phyloP scores from a whole-genome alignment of 1,140 invertebrate genomes.

The Chelonus insularis region DNA sequence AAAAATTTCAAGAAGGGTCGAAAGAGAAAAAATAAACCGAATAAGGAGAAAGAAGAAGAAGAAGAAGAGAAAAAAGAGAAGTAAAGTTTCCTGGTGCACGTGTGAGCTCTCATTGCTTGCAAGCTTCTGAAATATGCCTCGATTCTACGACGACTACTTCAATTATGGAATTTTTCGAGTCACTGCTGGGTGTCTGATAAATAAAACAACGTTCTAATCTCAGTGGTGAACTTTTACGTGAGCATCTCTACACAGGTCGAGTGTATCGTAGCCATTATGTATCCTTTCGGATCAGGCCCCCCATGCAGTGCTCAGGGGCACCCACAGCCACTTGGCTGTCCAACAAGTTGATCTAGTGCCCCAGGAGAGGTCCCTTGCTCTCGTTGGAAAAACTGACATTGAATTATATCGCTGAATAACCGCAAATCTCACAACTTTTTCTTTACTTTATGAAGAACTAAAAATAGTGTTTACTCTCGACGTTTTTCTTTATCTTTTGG shows the following conservation, averaged over 20 bases:
- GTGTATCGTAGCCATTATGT: conserved; percentile 1
- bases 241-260: neutral
- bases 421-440: conserved; percentile 14
- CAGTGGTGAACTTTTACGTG: conserved; percentile 20
- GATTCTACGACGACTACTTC: neutral
- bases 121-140: neutral
- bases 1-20: neutral
- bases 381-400: conserved; percentile 39
- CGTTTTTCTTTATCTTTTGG: neutral
- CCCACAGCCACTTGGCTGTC: conserved; percentile 38
- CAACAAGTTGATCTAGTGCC: conserved; percentile 47
- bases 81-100: neutral
- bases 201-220: conserved; percentile 49
- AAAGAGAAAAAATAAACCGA: neutral
- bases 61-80: conserved; percentile 3
- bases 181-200: conserved; percentile 33
- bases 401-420: conserved; percentile 44
- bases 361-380: conserved; percentile 36
- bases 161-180: neutral
- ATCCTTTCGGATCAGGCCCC: conserved; percentile 12
- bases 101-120: neutral
- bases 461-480: conserved; percentile 1
- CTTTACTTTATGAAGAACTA: neutral
- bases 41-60: neutral
- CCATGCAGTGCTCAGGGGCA: conserved; percentile 9